Evolutionary conservation across 1,140 invertebrate genomes (phyloP), one percentile per base, ranked within the genome.

Genomic region (Bombus impatiens): DNA sequence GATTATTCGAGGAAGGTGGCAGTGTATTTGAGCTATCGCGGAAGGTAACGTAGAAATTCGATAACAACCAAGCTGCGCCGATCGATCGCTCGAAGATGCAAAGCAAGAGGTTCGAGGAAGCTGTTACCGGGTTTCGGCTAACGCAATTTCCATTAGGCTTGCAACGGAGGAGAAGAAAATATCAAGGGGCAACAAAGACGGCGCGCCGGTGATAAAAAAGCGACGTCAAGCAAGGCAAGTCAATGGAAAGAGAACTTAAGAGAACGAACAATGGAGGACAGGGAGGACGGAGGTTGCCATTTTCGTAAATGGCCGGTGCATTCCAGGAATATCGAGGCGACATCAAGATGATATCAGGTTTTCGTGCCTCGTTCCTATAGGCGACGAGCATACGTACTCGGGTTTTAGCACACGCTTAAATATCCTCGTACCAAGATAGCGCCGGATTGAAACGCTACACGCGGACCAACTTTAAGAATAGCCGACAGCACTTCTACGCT

Each of bases 71-170:
- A 67, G 62, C 28, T 18, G 25, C 22, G 6, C 3, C 42, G 44
- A 40, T 28, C 25, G 57, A 78, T 44, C n/a, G 32, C 40, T 67
- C 35, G 12, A 22, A 47, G 62, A 67, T 32, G 62, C n/a, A 15
- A 65, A 15, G 13, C n/a, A 15, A 32, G 5, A 32, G 62, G n/a
- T 2, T 28, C 25, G 25, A 59, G 57, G 25, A 12, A 59, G 3
- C 59, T n/a, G 28, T 13, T n/a, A 5, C 59, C 28, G 59, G 13
- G 68, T 75, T 71, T 57, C 32, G 72, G 10, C 35, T 84, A 88
- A 88, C 35, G 82, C 53, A 80, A 88, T 88, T 80, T 81, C 72
- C 78, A 89, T 88, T 42, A 72, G 76, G 57, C 68, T 68, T 81
- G 75, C 88, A 86, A 75, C 70, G 62, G 57, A 12, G 57, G n/a